Conservation (phyloP, 2,113 vertebrate genomes). For the Elephantulus edwardii region DNA sequence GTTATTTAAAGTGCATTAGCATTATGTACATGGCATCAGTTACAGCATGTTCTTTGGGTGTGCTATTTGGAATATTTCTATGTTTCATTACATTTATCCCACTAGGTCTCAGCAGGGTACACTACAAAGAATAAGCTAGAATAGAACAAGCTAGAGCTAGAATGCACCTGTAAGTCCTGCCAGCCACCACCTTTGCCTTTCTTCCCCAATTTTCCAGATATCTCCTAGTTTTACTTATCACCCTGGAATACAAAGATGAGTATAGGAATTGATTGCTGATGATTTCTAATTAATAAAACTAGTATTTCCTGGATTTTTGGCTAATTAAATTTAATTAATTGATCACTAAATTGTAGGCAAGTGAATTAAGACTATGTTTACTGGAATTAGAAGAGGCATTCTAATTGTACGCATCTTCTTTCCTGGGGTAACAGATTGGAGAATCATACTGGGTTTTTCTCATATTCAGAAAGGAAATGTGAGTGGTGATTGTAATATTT, state of each 20-base stretch:
- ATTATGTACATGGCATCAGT: accelerated
- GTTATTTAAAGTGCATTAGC: too few relatives aligned
- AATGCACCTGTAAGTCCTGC: too few relatives aligned
- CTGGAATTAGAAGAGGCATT: not conserved
- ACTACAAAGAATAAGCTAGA: not conserved
- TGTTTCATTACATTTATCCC: accelerated
- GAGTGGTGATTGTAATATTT: not conserved
- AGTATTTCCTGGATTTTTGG: not conserved
- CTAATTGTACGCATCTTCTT: not conserved
- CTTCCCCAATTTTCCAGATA: too few relatives aligned
- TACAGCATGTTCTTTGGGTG: accelerated
- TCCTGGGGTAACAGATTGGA: not conserved
- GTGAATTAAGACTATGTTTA: not conserved
- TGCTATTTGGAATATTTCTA: accelerated
- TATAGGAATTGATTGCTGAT: not conserved
- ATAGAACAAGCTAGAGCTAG: too few relatives aligned
- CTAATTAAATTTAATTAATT: not conserved
- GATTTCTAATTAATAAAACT: not conserved
- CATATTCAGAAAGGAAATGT: not conserved
- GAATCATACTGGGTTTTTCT: not conserved
- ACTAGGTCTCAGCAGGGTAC: accelerated
- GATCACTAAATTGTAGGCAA: not conserved
- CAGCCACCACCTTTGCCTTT: not conserved
- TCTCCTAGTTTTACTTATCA: accelerated
- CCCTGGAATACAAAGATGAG: not conserved